Conservation (phyloP, 37 sponge, comb jelly and placozoan genomes). For the Amphimedon queenslandica region DNA sequence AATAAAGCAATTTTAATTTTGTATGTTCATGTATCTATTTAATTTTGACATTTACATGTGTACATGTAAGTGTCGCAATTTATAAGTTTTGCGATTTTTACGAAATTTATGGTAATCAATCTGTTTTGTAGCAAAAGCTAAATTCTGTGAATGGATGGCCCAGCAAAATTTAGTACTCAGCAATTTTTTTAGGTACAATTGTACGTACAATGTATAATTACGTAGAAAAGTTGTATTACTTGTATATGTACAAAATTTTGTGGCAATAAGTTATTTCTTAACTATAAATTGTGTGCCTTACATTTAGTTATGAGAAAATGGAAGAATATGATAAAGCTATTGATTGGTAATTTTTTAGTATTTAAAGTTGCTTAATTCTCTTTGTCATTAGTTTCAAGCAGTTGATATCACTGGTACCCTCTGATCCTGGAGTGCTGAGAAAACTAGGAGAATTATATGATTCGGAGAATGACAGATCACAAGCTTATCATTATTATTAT, state of each 20-base stretch:
- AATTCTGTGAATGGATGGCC: neutral
- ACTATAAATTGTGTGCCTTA: too few relatives aligned
- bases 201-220: too few relatives aligned
- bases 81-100: neutral
- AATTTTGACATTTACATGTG: neutral
- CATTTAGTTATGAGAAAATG: constrained; percentile 71
- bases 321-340: constrained; percentile 63
- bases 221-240: too few relatives aligned
- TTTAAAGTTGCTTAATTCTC: neutral
- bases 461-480: constrained; percentile 71
- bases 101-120: neutral
- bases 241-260: too few relatives aligned
- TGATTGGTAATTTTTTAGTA: constrained; percentile 54
- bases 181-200: too few relatives aligned
- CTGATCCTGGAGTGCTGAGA: constrained; percentile 83
- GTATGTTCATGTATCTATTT: neutral
- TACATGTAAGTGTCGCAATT: neutral
- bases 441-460: constrained; percentile 90
- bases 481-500: constrained; percentile 89
- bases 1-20: neutral
- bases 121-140: neutral
- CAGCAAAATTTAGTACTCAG: too few relatives aligned
- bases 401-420: constrained; percentile 88
- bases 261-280: too few relatives aligned
- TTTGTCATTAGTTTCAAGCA: constrained; percentile 92